Conservation (phyloP, 2,113 vertebrate genomes). For the Hypocryptadius cinnamomeus region DNA sequence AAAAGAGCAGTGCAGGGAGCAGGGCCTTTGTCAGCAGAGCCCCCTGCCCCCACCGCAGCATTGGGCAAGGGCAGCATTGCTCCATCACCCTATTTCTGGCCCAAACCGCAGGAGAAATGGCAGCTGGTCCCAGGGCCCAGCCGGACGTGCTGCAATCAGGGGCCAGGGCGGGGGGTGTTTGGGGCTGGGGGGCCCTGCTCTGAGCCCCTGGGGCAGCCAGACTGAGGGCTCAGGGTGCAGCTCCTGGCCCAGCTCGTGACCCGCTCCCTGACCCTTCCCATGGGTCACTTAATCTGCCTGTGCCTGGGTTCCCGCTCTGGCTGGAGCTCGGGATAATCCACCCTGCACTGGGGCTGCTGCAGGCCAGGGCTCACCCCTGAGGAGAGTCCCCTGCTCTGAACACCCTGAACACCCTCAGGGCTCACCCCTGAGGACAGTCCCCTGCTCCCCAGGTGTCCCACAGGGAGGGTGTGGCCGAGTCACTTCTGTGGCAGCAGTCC, state of each 20-base stretch:
- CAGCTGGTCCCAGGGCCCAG: background rate
- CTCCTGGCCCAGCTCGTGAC: background rate
- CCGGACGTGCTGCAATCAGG: slow-evolving; percentile 15
- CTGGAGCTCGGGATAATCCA: background rate
- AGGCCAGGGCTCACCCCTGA: background rate
- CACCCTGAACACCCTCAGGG: too few relatives aligned
- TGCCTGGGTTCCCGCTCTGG: background rate
- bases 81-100: slow-evolving; percentile 47
- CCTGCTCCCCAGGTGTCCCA: fast-evolving
- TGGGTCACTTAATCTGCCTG: background rate
- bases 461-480: fast-evolving
- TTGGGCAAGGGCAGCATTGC: slow-evolving; percentile 45
- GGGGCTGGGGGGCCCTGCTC: background rate
- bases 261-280: background rate
- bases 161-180: background rate
- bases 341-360: background rate
- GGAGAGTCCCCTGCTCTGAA: background rate
- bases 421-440: background rate
- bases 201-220: background rate
- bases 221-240: background rate
- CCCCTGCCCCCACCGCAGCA: background rate
- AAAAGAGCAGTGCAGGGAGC: background rate
- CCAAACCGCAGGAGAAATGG: slow-evolving; percentile 1
- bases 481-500: background rate
- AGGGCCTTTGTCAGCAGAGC: slow-evolving; percentile 42